A percentile compares a stretch with the other conserved stretches of the same genome.
These are phyloP conservation scores for Drosophila truncata DNA, from an alignment of 1,140 invertebrate species.

Conservation along the genomic window DNA sequence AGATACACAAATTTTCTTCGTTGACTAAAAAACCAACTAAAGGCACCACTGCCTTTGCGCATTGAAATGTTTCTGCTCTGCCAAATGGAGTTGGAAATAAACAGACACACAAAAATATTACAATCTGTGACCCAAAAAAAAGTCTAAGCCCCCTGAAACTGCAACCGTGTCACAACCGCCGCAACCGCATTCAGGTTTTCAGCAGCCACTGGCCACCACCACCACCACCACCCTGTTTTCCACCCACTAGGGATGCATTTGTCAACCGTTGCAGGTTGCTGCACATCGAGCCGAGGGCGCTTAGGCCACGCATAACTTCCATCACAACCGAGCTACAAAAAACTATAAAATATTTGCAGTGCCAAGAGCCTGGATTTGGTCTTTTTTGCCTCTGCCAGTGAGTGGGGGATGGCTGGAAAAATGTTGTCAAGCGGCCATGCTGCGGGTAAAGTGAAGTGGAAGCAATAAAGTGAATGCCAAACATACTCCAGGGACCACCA, in stretches of 20 bases:
- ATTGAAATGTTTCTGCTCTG: constrained; percentile 36
- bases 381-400: constrained; percentile 15
- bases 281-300: constrained; percentile 41
- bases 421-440: constrained; percentile 47
- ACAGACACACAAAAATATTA: constrained; percentile 50
- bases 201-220: constrained; percentile 11
- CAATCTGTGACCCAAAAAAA: constrained; percentile 54
- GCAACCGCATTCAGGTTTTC: constrained; percentile 29
- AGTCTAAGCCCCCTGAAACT: constrained; percentile 50
- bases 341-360: constrained; percentile 63
- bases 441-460: constrained; percentile 62
- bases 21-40: not conserved
- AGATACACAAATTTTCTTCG: not conserved
- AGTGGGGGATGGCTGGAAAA: constrained; percentile 32
- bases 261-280: constrained; percentile 50
- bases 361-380: constrained; percentile 58
- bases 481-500: constrained; percentile 52
- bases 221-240: not conserved
- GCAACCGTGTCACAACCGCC: constrained; percentile 50
- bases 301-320: constrained; percentile 69
- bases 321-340: constrained; percentile 65
- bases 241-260: constrained; percentile 69
- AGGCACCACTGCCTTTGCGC: no score
- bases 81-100: constrained; percentile 56
- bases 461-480: constrained; percentile 72